phyloP scores from a whole-genome alignment of 2,113 vertebrate species.

The Prunella fulvescens region DNA sequence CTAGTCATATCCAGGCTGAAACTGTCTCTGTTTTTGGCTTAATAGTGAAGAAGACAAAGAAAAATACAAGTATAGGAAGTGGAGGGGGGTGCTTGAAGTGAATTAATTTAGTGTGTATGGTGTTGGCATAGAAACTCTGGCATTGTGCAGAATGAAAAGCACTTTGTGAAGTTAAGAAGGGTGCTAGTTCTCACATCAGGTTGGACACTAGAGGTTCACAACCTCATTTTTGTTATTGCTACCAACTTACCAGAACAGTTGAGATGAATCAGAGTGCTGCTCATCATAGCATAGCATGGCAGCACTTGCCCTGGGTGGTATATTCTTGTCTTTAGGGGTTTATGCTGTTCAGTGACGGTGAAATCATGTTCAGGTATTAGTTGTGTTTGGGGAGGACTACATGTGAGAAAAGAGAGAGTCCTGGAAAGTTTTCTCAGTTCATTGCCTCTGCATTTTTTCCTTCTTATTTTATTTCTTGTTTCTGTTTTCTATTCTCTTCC shows the following conservation, averaged over 20 bases:
- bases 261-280: neutral
- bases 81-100: neutral
- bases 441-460: neutral
- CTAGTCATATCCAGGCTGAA: neutral
- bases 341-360: neutral
- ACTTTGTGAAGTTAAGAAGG: rapidly evolving
- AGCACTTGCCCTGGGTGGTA: neutral
- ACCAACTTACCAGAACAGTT: neutral
- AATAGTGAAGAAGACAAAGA: neutral
- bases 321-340: neutral
- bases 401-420: neutral
- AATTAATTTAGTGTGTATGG: neutral
- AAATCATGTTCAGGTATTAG: neutral
- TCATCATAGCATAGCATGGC: neutral
- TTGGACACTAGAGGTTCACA: neutral
- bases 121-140: neutral
- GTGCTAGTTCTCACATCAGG: neutral
- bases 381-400: neutral
- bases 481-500: neutral
- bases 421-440: neutral
- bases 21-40: neutral
- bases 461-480: neutral
- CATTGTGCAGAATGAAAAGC: neutral
- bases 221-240: neutral
- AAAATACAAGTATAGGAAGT: neutral